phyloP scores from a whole-genome alignment of 2,113 vertebrate genomes.

The Philantomba maxwellii region DNA sequence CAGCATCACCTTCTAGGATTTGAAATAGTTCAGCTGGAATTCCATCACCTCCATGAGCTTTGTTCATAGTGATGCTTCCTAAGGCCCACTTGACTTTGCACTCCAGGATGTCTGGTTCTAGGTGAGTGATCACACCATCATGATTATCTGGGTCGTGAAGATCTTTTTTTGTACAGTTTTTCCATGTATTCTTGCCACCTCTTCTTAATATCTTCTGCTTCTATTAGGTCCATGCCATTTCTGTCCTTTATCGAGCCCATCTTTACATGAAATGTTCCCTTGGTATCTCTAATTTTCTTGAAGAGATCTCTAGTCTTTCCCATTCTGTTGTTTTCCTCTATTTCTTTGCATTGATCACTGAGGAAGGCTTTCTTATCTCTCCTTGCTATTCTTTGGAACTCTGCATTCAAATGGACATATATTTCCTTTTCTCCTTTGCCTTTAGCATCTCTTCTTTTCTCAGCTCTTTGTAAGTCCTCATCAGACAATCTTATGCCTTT shows the following conservation, averaged over 20 bases:
- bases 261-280: background rate
- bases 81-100: background rate
- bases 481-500: background rate
- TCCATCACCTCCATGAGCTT: background rate
- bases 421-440: background rate
- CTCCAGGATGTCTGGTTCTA: background rate
- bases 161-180: background rate
- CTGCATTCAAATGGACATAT: background rate
- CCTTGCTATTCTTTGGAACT: background rate
- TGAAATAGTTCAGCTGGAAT: background rate
- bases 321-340: background rate
- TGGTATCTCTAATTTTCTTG: background rate
- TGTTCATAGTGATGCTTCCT: background rate
- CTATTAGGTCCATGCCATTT: background rate
- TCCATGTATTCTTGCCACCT: background rate
- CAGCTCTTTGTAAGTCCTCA: background rate
- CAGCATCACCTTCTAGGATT: background rate
- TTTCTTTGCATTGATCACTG: background rate
- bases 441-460: background rate
- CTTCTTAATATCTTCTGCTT: background rate
- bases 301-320: background rate
- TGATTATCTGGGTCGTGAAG: background rate
- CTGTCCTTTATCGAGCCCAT: accelerated
- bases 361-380: background rate
- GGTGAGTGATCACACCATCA: background rate